Conservation (phyloP, 1,140 invertebrate genomes). For the Helicorthomorpha holstii region DNA sequence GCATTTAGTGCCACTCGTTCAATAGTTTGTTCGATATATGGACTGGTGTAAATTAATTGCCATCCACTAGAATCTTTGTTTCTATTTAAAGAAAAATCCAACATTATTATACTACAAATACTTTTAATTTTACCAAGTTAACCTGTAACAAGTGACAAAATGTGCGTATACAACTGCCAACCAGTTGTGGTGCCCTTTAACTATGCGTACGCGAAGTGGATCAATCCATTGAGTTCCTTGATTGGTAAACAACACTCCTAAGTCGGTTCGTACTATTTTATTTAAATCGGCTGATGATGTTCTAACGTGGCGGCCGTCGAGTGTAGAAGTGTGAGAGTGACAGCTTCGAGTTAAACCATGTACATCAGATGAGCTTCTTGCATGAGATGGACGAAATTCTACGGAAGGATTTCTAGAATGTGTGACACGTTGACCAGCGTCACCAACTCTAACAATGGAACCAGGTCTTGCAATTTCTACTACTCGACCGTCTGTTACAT, state of each 20-base stretch:
- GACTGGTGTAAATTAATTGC: slow-evolving; percentile 86
- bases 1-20: slow-evolving; percentile 88
- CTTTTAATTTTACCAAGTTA: slow-evolving; percentile 13
- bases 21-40: slow-evolving; percentile 72
- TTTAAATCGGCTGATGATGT: slow-evolving; percentile 61
- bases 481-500: neutral
- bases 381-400: slow-evolving; percentile 38
- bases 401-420: slow-evolving; percentile 63
- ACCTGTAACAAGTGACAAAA: slow-evolving; percentile 87
- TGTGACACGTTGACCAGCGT: slow-evolving; percentile 10
- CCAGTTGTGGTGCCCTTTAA: slow-evolving; percentile 96
- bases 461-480: slow-evolving; percentile 20
- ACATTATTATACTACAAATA: slow-evolving; percentile 1
- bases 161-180: slow-evolving; percentile 91
- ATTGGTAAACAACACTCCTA: slow-evolving; percentile 12
- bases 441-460: slow-evolving; percentile 33
- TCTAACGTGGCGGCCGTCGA: slow-evolving; percentile 47
- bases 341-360: slow-evolving; percentile 14
- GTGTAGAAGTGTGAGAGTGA: slow-evolving; percentile 55
- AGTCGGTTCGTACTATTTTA: slow-evolving; percentile 30
- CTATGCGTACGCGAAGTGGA: slow-evolving; percentile 73
- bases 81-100: slow-evolving; percentile 26
- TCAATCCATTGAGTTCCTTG: slow-evolving; percentile 43
- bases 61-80: slow-evolving; percentile 90
- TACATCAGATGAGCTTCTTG: slow-evolving; percentile 14